These are phyloP conservation scores for Perizoma flavofasciatum DNA, from an alignment of 2,888 invertebrate species.

Conservation along the genomic window DNA sequence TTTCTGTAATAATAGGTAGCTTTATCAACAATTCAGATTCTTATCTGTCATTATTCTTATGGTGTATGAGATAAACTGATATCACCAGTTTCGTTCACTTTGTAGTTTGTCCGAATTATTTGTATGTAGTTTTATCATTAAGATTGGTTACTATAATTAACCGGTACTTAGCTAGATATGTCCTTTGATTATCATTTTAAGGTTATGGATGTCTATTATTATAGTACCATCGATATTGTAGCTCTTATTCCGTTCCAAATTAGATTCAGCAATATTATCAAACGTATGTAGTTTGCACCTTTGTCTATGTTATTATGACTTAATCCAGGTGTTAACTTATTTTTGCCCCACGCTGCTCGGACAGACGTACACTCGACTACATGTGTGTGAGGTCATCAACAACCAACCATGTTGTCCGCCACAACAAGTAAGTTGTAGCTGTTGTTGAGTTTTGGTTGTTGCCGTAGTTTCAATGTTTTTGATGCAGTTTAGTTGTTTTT, in stretches of 20 bases:
- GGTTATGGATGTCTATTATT: background rate
- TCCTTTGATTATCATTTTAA: too few relatives aligned
- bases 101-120: slow-evolving; percentile 1
- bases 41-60: background rate
- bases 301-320: background rate
- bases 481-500: slow-evolving; percentile 13
- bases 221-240: background rate
- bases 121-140: background rate
- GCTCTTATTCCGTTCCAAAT: background rate
- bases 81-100: slow-evolving; percentile 1
- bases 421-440: slow-evolving; percentile 71
- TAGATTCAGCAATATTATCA: background rate
- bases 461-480: slow-evolving; percentile 15
- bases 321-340: slow-evolving; percentile 66
- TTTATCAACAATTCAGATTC: slow-evolving; percentile 7
- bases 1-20: background rate
- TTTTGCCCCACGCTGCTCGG: slow-evolving; percentile 74
- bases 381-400: slow-evolving; percentile 94
- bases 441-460: slow-evolving; percentile 25
- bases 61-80: slow-evolving; percentile 1
- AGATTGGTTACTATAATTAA: background rate
- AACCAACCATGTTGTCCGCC: slow-evolving; percentile 93
- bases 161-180: too few relatives aligned
- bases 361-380: slow-evolving; percentile 95
- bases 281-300: background rate